Evolutionary conservation across 2,797 vertebrate species (phyloP), one percentile per base, ranked within the genome.

Genomic region (Chaenodraco wilsoni): DNA sequence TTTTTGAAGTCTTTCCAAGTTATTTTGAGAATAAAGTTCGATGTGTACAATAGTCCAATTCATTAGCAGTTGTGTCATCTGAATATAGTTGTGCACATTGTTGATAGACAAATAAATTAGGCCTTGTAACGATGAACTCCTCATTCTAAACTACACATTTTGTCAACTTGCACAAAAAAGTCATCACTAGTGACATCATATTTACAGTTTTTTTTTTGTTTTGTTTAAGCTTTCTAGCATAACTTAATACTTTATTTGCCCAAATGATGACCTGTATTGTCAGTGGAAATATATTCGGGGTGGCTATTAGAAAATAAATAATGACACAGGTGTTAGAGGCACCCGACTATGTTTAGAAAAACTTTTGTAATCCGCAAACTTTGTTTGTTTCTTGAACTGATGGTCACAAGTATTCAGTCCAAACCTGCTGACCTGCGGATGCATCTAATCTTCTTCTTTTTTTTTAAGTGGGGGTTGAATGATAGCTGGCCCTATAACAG

Each of bases 401-500:
- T 43, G 23, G 55, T 65, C 67, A 66, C 3, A 4, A 46, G 65
- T 67, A 41, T 73, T 49, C 10, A 50, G 63, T 68, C 68, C 74
- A 79, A 65, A 61, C 52, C 37, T 13, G 41, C 55, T 73, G 69
- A 65, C 48, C 62, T 69, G 33, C 50, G 50, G 58, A 62, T 69
- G 37, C 41, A 70, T 59, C 49, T 19, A 17, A 27, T 11, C 10
- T 21, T 5, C 15, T 31, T 37, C 23, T 27, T 33, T 49, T 64
- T 67, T 59, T 41, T 12, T 1, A 5, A 0, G 7, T 51, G 2
- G 19, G 33, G 16, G 21, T 21, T 41, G 63, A 58, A 37, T 51
- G 40, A 68, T 19, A 61, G 27, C 19, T 23, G 43, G 40, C 55
- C n/a, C 0, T 52, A 71, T 67, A 78, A 90, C 78, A 90, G 60